Base-by-base conservation (phyloP, 2,888 invertebrate species). In the Amaurobius ferox region DNA sequence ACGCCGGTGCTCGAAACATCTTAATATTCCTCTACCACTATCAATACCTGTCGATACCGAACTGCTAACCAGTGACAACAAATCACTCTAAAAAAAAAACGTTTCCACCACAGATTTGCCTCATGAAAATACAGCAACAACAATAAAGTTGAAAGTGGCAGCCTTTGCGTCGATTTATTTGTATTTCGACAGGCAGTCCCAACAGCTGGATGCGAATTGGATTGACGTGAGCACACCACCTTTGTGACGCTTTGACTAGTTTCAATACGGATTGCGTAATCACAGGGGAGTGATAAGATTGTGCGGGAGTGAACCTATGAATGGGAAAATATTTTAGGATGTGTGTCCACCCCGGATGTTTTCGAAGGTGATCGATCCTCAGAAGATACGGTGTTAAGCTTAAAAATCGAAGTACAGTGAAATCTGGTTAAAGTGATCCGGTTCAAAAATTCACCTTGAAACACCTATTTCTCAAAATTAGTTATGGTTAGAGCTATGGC, bases 1-100 rank as follows among this genome's bases (percentile, higher is more conserved):
- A 55, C 26, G 55, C 48, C 28, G 83, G 83, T 39, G 83, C 74
- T 16, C 77, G 76, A 70, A 64, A 83, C 83, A 83, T 83, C 2
- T 2, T n/a, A 11, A 2, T 44, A 11, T 7, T 35, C 35, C 35
- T 35, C 11, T 35, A 35, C 35, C 35, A 11, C 35, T 5, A 11
- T 5, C 35, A 35, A 11, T 7, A 11, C 35, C 35, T 7, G 11
- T 35, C 35, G 11, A 35, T 35, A n/a, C n/a, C n/a, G n/a, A n/a
- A n/a, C n/a, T n/a, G n/a, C n/a, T n/a, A n/a, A n/a, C n/a, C n/a
- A n/a, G n/a, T n/a, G n/a, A n/a, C n/a, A n/a, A n/a, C n/a, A n/a
- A n/a, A n/a, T n/a, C n/a, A n/a, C n/a, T n/a, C n/a, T n/a, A n/a
- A n/a, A n/a, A n/a, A n/a, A n/a, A n/a, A n/a, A n/a, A n/a, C n/a